phyloP scores from a whole-genome alignment of 2,113 vertebrate species.

The Dinomys branickii region DNA sequence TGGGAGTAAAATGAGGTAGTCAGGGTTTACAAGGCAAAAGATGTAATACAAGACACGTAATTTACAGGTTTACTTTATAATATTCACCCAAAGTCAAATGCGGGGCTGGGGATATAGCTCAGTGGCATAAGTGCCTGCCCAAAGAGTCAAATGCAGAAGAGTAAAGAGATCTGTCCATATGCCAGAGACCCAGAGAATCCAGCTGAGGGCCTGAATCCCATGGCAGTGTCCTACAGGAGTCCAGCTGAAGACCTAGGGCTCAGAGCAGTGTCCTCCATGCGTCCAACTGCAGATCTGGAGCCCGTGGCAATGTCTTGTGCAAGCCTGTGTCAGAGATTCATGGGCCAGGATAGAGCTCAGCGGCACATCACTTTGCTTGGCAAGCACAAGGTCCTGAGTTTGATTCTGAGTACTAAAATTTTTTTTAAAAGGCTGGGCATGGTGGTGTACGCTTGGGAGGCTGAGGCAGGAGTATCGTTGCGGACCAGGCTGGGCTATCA shows the following conservation, averaged over 20 bases:
- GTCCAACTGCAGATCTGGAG: not conserved
- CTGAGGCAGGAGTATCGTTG: too few species aligned
- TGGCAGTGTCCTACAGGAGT: not conserved
- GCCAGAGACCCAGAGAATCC: not conserved
- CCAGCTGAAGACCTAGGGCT: not conserved
- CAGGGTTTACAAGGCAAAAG: not conserved
- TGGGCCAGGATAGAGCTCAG: too few species aligned
- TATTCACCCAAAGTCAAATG: not conserved
- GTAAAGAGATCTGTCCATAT: not conserved
- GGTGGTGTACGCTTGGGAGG: too few species aligned
- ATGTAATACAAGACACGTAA: not conserved
- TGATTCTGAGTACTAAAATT: too few species aligned
- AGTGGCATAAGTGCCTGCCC: too few species aligned
- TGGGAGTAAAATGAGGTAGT: not conserved
- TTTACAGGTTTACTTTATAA: not conserved
- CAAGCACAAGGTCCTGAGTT: too few species aligned
- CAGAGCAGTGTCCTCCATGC: not conserved
- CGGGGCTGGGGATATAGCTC: too few species aligned
- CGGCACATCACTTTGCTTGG: too few species aligned
- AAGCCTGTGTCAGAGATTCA: not conserved
- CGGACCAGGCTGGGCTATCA: too few species aligned
- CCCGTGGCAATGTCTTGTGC: not conserved
- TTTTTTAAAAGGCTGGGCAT: too few species aligned
- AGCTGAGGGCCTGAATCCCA: not conserved
- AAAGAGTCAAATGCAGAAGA: not conserved